phyloP scores from a whole-genome alignment of 2,113 vertebrate species.

The cattle (Bos taurus) region DNA sequence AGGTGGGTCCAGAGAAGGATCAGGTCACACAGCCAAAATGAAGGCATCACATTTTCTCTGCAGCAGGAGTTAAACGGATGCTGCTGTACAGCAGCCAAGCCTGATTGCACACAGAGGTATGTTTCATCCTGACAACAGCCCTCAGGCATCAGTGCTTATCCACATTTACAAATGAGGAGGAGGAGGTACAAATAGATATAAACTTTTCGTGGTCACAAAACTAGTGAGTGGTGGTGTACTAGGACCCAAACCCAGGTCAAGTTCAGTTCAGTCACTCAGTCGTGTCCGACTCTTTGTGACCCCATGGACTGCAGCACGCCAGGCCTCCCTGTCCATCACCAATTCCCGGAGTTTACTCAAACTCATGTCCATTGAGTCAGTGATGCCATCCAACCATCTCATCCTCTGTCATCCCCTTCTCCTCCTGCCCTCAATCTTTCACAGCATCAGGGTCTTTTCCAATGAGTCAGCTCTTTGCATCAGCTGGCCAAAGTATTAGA shows the following conservation, averaged over 20 bases:
- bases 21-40: not conserved
- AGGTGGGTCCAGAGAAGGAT: not conserved
- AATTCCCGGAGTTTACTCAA: not conserved
- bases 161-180: not conserved
- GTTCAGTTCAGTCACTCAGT: not conserved
- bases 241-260: not conserved
- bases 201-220: not conserved
- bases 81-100: not conserved
- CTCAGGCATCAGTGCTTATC: rapidly evolving
- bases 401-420: not conserved
- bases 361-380: not conserved
- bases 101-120: rapidly evolving
- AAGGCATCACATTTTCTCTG: not conserved
- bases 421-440: not conserved
- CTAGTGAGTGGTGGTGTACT: too few relatives aligned
- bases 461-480: not conserved
- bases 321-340: not conserved
- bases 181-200: not conserved
- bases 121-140: not conserved
- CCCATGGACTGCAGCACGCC: not conserved
- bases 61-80: too few relatives aligned
- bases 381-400: not conserved
- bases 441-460: not conserved
- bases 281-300: rapidly evolving
- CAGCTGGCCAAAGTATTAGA: not conserved